A percentile compares a stretch with the other conserved stretches of the same genome.
Evolutionary conservation across 2,888 invertebrate species (phyloP).

Genomic region (Sthenelais limicola): DNA sequence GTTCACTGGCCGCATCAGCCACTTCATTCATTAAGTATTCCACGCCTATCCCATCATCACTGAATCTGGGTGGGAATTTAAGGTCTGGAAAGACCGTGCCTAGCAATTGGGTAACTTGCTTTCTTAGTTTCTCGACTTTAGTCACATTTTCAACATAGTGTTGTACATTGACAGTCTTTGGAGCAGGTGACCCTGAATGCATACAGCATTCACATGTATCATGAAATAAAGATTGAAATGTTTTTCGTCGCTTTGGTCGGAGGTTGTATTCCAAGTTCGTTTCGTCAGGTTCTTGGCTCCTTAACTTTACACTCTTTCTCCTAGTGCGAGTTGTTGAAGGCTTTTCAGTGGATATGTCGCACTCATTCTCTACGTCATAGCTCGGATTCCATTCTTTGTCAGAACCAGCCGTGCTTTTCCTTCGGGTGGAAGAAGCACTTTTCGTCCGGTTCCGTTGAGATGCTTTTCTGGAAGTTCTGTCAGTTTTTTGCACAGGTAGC

Average conservation of each 20-base stretch:
- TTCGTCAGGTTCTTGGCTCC: too few relatives aligned
- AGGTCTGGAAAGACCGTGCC: constrained; percentile 25
- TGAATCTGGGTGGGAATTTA: neutral
- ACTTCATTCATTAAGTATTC: constrained; percentile 28
- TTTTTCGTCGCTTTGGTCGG: constrained; percentile 23
- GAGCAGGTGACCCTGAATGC: neutral
- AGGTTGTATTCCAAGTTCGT: constrained; percentile 1
- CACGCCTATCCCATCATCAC: neutral
- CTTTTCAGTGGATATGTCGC: neutral
- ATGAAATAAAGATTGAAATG: neutral
- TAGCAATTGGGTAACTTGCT: neutral
- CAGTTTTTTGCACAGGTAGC: too few relatives aligned
- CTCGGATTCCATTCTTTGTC: neutral
- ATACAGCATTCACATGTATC: constrained; percentile 13
- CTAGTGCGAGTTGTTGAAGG: neutral
- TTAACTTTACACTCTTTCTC: neutral
- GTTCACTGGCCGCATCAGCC: neutral
- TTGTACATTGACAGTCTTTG: neutral
- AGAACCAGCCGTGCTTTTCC: neutral
- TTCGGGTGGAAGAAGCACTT: neutral
- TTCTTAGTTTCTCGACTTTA: neutral
- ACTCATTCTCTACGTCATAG: neutral
- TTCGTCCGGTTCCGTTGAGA: too few relatives aligned
- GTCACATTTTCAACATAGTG: neutral
- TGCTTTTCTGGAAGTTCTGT: too few relatives aligned